Base-by-base conservation (phyloP, 2,888 invertebrate species). In the Brenthis daphne region DNA sequence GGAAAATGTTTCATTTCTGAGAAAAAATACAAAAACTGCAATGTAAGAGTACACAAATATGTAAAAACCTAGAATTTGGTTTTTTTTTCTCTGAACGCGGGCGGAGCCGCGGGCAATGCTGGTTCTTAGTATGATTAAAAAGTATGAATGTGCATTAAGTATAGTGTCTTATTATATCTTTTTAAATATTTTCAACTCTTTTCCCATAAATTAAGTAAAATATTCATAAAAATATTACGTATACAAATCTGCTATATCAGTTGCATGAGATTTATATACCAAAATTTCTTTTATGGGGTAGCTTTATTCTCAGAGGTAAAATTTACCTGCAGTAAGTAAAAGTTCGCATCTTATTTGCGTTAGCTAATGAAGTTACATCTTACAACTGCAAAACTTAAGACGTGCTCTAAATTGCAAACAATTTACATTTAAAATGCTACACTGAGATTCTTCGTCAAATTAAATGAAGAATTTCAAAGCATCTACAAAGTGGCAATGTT, bases 321-420 rank as follows among this genome's bases (percentile, higher is more conserved):
- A 63, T 53, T 53, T 63, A 53, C 37, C 29, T 50, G n/a, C 11
- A 29, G 72, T 72, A 61, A 67, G 77, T 72, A 73, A 78, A 85
- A 87, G 80, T 86, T 84, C 70, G 77, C 79, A 82, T 84, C 85
- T 85, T 85, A 85, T 82, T 82, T 81, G 78, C 80, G 78, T 74
- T 78, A 78, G 79, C 85, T 86, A 87, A 87, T 85, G 87, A 85
- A 85, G 82, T 86, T 70, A 61, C 63, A 64, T 57, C 57, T 64
- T 81, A 82, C 83, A 83, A 85, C 79, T 82, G 80, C 80, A 80
- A 78, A 69, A 77, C 76, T 79, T 79, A 71, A 70, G 74, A 82
- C 83, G 82, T 82, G 83, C 82, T 77, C 77, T 77, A 81, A 84
- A 83, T 85, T 84, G 83, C 80, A 82, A 77, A 71, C 66, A 71